These are phyloP conservation scores for Smithornis capensis DNA, from an alignment of 2,113 vertebrate genomes.

Conservation along the genomic window DNA sequence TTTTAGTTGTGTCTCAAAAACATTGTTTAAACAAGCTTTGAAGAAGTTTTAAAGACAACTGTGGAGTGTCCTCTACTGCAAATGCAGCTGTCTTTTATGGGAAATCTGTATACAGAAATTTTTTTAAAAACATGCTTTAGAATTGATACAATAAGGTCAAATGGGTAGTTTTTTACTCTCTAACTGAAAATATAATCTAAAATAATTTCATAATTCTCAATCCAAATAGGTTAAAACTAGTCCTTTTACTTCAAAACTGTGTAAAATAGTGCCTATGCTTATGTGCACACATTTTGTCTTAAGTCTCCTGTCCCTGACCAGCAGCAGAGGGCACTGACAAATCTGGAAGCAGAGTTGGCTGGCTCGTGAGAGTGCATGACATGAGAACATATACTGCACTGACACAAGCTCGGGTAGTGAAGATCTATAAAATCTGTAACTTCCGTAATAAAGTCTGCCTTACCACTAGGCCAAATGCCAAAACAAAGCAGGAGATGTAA, in stretches of 20 bases:
- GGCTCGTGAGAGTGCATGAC: neutral
- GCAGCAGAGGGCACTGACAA: neutral
- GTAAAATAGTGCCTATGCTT: neutral
- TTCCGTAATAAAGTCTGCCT: neutral
- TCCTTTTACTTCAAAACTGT: neutral
- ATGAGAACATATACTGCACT: neutral
- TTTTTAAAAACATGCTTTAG: neutral
- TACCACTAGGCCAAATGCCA: neutral
- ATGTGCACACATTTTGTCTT: neutral
- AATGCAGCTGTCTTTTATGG: neutral
- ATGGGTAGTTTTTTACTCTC: neutral
- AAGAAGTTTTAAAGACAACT: neutral
- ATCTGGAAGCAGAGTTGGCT: neutral
- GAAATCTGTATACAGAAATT: neutral
- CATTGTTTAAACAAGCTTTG: neutral
- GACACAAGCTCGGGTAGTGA: neutral
- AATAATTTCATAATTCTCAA: neutral
- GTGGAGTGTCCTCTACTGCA: neutral
- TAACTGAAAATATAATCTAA: neutral
- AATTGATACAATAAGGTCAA: neutral
- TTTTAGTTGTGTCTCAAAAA: neutral
- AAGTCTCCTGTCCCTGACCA: neutral
- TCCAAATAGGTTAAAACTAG: neutral
- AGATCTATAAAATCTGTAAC: neutral
- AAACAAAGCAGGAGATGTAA: neutral